Evolutionary conservation across 2,888 invertebrate species (phyloP), one percentile per base, ranked within the genome.

Genomic region (Ichneumon xanthorius): DNA sequence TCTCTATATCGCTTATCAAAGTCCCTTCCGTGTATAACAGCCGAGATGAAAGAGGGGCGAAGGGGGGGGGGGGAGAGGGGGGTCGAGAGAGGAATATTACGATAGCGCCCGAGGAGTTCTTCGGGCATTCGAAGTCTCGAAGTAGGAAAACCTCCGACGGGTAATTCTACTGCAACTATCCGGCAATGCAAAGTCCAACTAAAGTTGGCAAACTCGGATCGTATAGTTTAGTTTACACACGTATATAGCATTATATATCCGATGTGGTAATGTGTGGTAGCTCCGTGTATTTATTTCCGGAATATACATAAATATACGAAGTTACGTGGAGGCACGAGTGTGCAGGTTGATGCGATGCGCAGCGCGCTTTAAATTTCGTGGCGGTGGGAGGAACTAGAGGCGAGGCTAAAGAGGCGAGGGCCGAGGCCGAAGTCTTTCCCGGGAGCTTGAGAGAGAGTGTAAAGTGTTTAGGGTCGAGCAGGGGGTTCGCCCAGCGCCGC

Each of bases 391-490:
- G 33, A 76, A 68, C 68, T 68, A 58, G 33, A 40, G 61, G 50
- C 26, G 26, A 30, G 63, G 26, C 65, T 67, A 14, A 22, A 30
- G 16, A 30, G 72, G n/a, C 50, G 55, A 19, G 37, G 50, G 22
- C 63, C 22, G 48, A 61, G 19, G 65, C 45, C 63, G 76, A 65
- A 76, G 76, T 45, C 73, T 81, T 55, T 19, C 58, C 63, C 78
- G 73, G 48, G 73, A 77, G 81, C 79, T 58, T 26, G 19, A 58
- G 26, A 33, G 67, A 63, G 58, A 84, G 79, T 81, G 76, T 76
- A 37, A 82, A 87, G 87, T 87, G 88, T 88, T 86, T 84, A 87
- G 86, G 84, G 78, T 82, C 77, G 85, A 86, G 85, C 78, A 82
- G 79, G 67, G 83, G 22, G 61, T n/a, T 22, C 16, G 40, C 11